A percentile compares a stretch with the other conserved stretches of the same genome.
These are phyloP conservation scores for Bradypodion ventrale DNA, from an alignment of 2,797 vertebrate genomes.

Conservation along the genomic window DNA sequence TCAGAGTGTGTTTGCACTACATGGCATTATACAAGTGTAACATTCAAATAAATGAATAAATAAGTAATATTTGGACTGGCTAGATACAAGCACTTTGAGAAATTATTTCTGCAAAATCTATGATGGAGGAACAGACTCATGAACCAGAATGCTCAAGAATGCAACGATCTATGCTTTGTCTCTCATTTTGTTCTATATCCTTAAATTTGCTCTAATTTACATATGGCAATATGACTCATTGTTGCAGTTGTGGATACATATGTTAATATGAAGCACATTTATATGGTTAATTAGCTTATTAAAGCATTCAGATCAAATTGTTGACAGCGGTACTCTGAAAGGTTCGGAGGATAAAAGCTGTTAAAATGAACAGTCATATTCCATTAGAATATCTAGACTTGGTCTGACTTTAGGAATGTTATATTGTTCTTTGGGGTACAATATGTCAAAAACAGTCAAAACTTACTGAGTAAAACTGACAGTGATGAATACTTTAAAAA, in stretches of 20 bases:
- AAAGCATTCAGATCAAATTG: constrained; percentile 12
- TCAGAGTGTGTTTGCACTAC: too few species aligned
- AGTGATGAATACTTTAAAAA: neutral
- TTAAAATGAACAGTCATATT: neutral
- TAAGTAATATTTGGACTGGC: neutral
- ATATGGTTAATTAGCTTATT: neutral
- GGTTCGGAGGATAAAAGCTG: neutral
- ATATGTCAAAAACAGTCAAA: neutral
- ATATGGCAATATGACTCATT: neutral
- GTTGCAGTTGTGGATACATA: neutral
- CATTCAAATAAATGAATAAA: neutral
- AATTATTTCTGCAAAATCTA: neutral
- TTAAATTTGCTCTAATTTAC: constrained; percentile 10
- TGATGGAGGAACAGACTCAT: neutral
- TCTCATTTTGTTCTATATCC: neutral
- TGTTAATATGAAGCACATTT: neutral
- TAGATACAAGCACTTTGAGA: neutral
- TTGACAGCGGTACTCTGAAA: neutral
- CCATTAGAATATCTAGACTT: neutral
- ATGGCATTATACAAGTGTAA: too few species aligned
- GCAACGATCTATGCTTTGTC: neutral
- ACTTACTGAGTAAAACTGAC: constrained; percentile 16
- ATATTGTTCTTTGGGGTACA: neutral
- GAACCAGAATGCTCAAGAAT: neutral
- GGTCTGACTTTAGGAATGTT: neutral